Evolutionary conservation across 2,113 vertebrate species (phyloP).

Genomic region (Neogale vison): DNA sequence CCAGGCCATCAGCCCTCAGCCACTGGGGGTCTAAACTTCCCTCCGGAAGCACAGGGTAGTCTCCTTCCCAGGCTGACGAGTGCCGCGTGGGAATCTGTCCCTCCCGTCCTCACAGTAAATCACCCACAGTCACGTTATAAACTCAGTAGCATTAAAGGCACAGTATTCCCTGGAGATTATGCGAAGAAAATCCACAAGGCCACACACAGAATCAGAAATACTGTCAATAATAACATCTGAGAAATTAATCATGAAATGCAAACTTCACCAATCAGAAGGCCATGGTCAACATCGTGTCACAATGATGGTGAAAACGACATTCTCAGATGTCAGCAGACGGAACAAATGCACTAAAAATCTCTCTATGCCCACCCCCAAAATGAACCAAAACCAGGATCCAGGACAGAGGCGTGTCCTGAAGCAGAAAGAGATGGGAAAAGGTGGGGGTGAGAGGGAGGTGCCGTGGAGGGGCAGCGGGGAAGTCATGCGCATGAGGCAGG

Average conservation of each 20-base stretch:
- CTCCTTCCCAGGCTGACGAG: accelerated
- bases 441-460: accelerated
- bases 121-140: accelerated
- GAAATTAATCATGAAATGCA: not conserved
- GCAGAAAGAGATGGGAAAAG: not conserved
- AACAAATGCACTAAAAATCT: not conserved
- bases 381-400: not conserved
- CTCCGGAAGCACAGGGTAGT: accelerated
- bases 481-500: accelerated
- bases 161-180: not conserved
- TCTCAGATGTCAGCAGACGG: not conserved
- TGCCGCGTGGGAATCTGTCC: accelerated
- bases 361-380: too few relatives aligned
- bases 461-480: accelerated
- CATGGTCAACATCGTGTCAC: accelerated
- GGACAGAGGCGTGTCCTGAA: not conserved
- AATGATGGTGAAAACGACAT: not conserved
- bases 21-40: accelerated
- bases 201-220: not conserved
- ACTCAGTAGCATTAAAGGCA: not conserved
- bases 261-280: not conserved
- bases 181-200: not conserved
- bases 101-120: too few relatives aligned
- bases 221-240: accelerated
- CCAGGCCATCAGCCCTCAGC: accelerated